Conservation (phyloP, 2,797 vertebrate genomes). For the Malacoctenus gilli region DNA sequence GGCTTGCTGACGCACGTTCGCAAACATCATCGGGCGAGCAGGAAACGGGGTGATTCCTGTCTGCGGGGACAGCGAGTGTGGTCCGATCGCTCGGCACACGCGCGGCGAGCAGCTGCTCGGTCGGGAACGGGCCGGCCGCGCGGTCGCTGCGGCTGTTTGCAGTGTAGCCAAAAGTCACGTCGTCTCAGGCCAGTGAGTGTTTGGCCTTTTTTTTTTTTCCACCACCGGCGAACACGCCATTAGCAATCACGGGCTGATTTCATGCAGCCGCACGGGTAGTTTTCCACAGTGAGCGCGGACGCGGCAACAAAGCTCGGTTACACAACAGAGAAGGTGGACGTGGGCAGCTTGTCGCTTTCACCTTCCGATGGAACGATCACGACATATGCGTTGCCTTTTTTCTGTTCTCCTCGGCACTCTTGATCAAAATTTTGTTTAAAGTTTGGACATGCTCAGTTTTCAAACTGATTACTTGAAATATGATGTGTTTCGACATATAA, state of each 20-base stretch:
- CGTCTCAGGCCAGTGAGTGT: conserved; percentile 14
- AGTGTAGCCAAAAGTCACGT: conserved; percentile 15
- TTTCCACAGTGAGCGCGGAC: conserved; percentile 23
- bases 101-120: conserved; percentile 8
- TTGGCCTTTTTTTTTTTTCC: conserved; percentile 27
- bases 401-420: no score
- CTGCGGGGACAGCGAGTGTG: not conserved
- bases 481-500: no score
- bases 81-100: conserved; percentile 18
- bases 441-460: no score
- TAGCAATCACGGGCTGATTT: conserved; percentile 24
- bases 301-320: conserved; percentile 14
- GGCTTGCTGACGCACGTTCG: conserved; percentile 45
- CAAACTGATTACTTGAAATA: no score
- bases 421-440: no score
- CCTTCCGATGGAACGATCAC: not conserved
- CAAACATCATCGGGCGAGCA: conserved; percentile 26
- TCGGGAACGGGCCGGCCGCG: conserved; percentile 21
- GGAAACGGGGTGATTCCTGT: conserved; percentile 47
- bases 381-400: no score
- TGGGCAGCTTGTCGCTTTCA: conserved; percentile 1
- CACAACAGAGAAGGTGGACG: conserved; percentile 3
- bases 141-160: conserved; percentile 28
- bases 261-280: conserved; percentile 27
- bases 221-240: conserved; percentile 11